phyloP scores from a whole-genome alignment of 1,140 invertebrate genomes.

The Neodiprion pinetum region DNA sequence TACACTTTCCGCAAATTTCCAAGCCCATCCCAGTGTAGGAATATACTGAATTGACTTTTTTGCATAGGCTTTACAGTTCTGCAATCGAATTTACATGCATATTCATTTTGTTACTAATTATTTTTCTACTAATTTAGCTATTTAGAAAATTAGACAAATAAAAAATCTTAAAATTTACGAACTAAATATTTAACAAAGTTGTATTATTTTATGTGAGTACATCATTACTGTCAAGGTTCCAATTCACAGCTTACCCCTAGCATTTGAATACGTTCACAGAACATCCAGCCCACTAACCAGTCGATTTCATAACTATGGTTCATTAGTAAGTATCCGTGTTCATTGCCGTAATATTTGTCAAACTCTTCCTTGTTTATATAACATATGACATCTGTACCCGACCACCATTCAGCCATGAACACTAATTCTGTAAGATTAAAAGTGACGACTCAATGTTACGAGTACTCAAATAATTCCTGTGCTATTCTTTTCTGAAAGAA shows the following conservation, averaged over 20 bases:
- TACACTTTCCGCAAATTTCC: constrained; percentile 92
- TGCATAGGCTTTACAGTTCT: constrained; percentile 95
- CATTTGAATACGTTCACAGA: constrained; percentile 77
- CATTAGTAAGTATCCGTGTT: constrained; percentile 90
- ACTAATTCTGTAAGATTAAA: constrained; percentile 78
- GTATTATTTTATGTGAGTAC: not conserved
- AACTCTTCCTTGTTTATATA: constrained; percentile 83
- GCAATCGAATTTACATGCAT: constrained; percentile 48
- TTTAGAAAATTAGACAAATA: not conserved
- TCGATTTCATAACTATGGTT: constrained; percentile 97
- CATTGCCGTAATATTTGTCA: constrained; percentile 82
- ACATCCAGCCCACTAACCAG: constrained; percentile 91
- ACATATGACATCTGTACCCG: constrained; percentile 73
- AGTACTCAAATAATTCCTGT: too few species aligned
- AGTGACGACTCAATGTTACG: constrained; percentile 26
- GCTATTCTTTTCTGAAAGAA: too few species aligned
- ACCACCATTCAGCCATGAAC: constrained; percentile 94
- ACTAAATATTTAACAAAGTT: too few species aligned
- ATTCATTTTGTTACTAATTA: constrained; percentile 6
- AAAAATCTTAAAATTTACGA: too few species aligned
- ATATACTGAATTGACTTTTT: constrained; percentile 92
- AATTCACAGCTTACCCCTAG: constrained; percentile 73
- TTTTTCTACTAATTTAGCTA: not conserved
- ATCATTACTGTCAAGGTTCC: not conserved
- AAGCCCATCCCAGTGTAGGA: constrained; percentile 94